phyloP scores from a whole-genome alignment of 2,888 invertebrate genomes.

The Cryptocephalus moraei region DNA sequence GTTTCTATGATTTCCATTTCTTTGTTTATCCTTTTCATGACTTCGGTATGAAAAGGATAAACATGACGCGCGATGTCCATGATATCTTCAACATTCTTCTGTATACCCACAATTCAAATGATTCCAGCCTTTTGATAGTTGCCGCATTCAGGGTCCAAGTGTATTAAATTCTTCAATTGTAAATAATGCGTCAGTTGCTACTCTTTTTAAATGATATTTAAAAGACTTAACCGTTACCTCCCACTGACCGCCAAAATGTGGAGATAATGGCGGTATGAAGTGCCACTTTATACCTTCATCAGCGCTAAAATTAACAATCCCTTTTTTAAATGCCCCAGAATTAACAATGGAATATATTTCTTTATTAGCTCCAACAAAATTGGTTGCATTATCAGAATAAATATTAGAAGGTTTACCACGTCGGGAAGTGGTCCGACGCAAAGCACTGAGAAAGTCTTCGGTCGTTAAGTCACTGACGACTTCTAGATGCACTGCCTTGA shows the following conservation, averaged over 20 bases:
- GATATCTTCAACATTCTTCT: no score
- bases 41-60: no score
- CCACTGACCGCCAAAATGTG: conserved; percentile 5
- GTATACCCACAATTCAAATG: no score
- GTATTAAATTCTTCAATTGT: conserved; percentile 6
- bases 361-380: conserved; percentile 2
- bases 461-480: no score
- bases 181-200: conserved; percentile 1
- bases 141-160: no score
- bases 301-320: not conserved
- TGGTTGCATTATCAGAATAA: conserved; percentile 5
- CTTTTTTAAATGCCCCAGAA: not conserved
- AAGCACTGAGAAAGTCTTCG: conserved; percentile 2
- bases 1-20: no score
- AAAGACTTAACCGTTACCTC: conserved; percentile 1
- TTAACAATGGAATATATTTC: not conserved
- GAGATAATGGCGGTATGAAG: conserved; percentile 4
- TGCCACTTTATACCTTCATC: conserved; percentile 1
- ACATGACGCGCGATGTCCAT: no score
- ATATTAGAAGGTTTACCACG: conserved; percentile 5
- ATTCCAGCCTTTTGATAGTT: no score
- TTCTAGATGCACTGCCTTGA: conserved; percentile 6
- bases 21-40: no score
- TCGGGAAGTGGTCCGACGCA: conserved; percentile 7
- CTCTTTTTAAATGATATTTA: conserved; percentile 5